Percentiles rank a stretch among this genome's conserved stretches.
These are phyloP conservation scores for Silvanus unidentatus DNA, from an alignment of 2,888 invertebrate genomes.

Conservation along the genomic window DNA sequence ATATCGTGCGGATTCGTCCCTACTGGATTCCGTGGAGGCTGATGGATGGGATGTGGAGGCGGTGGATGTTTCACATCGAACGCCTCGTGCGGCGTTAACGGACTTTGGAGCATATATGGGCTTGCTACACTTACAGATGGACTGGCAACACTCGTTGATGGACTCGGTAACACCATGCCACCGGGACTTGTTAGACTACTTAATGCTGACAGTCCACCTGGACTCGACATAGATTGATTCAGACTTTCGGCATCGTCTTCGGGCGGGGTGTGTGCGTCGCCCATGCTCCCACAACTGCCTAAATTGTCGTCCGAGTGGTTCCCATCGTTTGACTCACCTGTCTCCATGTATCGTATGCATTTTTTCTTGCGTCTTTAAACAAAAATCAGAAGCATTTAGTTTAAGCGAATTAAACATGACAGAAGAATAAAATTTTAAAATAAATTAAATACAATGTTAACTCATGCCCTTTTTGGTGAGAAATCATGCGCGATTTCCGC, in stretches of 20 bases:
- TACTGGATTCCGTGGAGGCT: slow-evolving; percentile 66
- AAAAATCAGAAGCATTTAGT: not conserved
- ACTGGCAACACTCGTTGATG: slow-evolving; percentile 65
- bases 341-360: slow-evolving; percentile 93
- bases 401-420: too few species aligned
- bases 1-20: slow-evolving; percentile 88
- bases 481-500: too few species aligned
- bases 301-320: slow-evolving; percentile 67
- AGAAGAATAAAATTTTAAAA: too few species aligned
- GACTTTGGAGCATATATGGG: slow-evolving; percentile 52
- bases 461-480: too few species aligned
- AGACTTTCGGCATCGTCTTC: slow-evolving; percentile 63
- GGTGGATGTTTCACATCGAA: slow-evolving; percentile 44
- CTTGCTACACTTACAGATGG: slow-evolving; percentile 57
- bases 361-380: slow-evolving; percentile 89
- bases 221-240: slow-evolving; percentile 56
- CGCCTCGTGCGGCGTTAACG: slow-evolving; percentile 40
- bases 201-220: slow-evolving; percentile 59
- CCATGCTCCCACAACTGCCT: slow-evolving; percentile 74
- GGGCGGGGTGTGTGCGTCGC: slow-evolving; percentile 62
- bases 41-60: slow-evolving; percentile 44
- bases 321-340: slow-evolving; percentile 58
- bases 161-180: slow-evolving; percentile 67
- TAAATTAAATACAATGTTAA: too few species aligned
- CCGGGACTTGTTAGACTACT: slow-evolving; percentile 66